Evolutionary conservation across 37 sponge, comb jelly and placozoan species (phyloP), one percentile per base, ranked within the genome.

Genomic region (Agelas oroides): DNA sequence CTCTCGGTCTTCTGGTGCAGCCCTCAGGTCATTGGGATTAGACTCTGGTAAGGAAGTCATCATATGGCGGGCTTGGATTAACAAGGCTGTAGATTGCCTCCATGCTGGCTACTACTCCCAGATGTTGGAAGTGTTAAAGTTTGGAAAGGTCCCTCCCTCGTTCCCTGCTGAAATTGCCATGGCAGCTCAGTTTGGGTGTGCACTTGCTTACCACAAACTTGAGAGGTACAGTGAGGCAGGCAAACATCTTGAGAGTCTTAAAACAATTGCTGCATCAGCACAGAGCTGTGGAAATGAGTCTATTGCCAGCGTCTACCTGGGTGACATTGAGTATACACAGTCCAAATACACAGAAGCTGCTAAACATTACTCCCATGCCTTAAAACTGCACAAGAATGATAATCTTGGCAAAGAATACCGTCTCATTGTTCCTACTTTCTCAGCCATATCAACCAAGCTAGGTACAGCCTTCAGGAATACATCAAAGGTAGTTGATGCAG

Each of bases 381-480:
- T 67, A 2, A 5, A 67, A 18, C 28, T 33, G 27, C 27, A 67
- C 68, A 1, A 24, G 14, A 2, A 34, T 46, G 46, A 46, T 46
- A 75, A 23, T 60, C 77, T 85, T 3, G 82, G 82, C 17, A 31
- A 32, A 18, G 5, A 34, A 1, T 85, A 76, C 46, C 3, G 54
- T 33, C 37, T 85, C 34, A 39, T 69, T 13, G 78, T 84, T 12
- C 71, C 86, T 17, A 30, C 86, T 34, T 31, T 73, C 38, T 85
- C 82, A 35, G 52, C 82, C 2, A 58, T 90, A 21, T 34, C 63
- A n/a, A 58, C 75, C 28, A 87, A 87, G 75, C 35, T 33, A 33
- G 87, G 81, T 0, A 21, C 67, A 12, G 72, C 67, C n/a, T 59
- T 73, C 18, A 39, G 69, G 35, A 64, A 73, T 66, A 18, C 36